Evolutionary conservation across 2,888 invertebrate species (phyloP).

Genomic region (Xanthia icteritia): DNA sequence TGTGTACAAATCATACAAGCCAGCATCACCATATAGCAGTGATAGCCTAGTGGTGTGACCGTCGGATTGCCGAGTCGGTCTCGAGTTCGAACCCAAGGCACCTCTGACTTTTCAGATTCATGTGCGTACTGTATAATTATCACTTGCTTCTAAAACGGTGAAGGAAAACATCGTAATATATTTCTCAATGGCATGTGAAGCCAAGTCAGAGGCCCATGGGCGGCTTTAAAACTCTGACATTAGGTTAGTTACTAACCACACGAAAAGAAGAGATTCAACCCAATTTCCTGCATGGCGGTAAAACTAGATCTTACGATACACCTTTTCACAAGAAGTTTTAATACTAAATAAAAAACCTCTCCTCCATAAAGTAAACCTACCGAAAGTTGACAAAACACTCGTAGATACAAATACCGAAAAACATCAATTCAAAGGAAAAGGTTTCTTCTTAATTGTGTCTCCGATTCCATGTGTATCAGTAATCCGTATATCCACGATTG

Average conservation of each 20-base stretch:
- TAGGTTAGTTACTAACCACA: no score
- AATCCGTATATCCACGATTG: slow-evolving; percentile 66
- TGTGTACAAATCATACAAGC: not conserved
- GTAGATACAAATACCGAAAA: slow-evolving; percentile 30
- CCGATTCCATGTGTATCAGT: slow-evolving; percentile 54
- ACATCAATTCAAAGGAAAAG: slow-evolving; percentile 50
- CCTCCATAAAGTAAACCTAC: slow-evolving; percentile 1
- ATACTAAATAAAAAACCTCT: not conserved
- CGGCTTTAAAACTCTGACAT: no score
- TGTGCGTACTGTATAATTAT: no score
- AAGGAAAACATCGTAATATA: no score
- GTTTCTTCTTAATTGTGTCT: slow-evolving; percentile 62
- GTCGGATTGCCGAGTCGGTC: no score
- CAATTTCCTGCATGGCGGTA: not conserved
- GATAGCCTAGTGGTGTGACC: no score
- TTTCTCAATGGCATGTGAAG: no score
- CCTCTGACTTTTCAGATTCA: no score
- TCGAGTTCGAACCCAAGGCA: no score
- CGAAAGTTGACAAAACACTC: slow-evolving; percentile 24
- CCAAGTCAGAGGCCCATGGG: no score
- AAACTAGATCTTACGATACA: not conserved
- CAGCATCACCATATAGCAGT: no score
- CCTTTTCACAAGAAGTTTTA: not conserved
- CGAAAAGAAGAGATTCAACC: not conserved
- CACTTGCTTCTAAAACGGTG: no score